phyloP scores from a whole-genome alignment of 2,888 invertebrate genomes.

The Piscicola geometra region DNA sequence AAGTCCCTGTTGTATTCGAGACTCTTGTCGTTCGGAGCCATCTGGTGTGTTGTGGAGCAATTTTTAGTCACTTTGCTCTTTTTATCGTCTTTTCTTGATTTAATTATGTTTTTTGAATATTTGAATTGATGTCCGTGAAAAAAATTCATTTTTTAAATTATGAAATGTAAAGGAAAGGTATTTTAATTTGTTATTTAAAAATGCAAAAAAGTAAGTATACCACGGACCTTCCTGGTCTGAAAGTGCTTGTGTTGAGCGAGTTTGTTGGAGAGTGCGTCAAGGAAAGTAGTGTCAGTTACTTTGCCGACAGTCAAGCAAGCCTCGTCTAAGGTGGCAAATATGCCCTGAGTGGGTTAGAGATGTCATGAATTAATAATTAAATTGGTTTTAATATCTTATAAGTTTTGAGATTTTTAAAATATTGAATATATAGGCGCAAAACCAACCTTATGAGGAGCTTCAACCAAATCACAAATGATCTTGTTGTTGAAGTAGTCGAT shows the following conservation, averaged over 20 bases:
- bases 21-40: constrained; percentile 57
- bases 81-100: too few relatives aligned
- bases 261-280: constrained; percentile 88
- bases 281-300: constrained; percentile 74
- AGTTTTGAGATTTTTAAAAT: too few relatives aligned
- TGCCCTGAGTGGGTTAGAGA: constrained; percentile 67
- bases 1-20: constrained; percentile 57
- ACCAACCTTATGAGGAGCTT: constrained; percentile 70
- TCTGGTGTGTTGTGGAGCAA: too few relatives aligned
- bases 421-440: too few relatives aligned
- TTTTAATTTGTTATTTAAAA: not conserved
- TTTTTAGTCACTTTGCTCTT: too few relatives aligned
- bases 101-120: not conserved
- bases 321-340: constrained; percentile 88
- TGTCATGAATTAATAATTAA: not conserved
- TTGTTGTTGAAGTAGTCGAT: constrained; percentile 91
- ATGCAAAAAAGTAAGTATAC: too few relatives aligned
- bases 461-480: constrained; percentile 76
- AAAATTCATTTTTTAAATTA: not conserved
- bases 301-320: constrained; percentile 92
- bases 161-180: not conserved
- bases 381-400: not conserved
- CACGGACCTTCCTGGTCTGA: constrained; percentile 64
- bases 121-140: not conserved
- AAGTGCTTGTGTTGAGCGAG: constrained; percentile 81